Conservation (phyloP, 2,888 invertebrate genomes). For the Nephrotoma flavescens region DNA sequence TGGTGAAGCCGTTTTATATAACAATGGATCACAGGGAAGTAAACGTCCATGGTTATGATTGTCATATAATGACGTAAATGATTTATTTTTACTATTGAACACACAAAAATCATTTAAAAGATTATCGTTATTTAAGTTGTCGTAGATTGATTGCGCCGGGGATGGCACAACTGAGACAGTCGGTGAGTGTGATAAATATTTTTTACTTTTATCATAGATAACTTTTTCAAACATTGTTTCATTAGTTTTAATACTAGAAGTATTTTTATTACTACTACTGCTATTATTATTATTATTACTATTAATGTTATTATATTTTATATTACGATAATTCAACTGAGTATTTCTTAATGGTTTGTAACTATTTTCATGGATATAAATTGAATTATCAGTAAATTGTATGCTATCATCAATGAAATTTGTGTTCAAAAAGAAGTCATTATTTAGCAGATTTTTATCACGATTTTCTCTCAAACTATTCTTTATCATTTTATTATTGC, state of each 20-base stretch:
- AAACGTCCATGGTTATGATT: neutral
- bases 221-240: conserved; percentile 26
- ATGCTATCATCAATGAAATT: conserved; percentile 8
- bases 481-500: neutral
- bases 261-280: no score
- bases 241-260: neutral
- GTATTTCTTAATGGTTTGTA: conserved; percentile 3
- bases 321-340: conserved; percentile 2
- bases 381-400: conserved; percentile 11
- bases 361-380: conserved; percentile 9
- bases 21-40: neutral
- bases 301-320: conserved; percentile 1
- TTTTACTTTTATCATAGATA: conserved; percentile 24
- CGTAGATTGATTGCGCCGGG: neutral
- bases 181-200: conserved; percentile 28
- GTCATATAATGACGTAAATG: neutral
- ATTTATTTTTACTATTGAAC: neutral
- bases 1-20: neutral
- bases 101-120: neutral
- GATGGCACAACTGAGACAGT: conserved; percentile 20
- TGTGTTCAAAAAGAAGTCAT: neutral
- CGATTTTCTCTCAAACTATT: neutral
- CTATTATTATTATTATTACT: neutral
- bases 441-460: neutral
- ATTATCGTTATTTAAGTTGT: neutral